Percentiles rank a stretch among this genome's conserved stretches.
Conservation (phyloP, 2,113 vertebrate species). For the Nycticebus coucang region DNA sequence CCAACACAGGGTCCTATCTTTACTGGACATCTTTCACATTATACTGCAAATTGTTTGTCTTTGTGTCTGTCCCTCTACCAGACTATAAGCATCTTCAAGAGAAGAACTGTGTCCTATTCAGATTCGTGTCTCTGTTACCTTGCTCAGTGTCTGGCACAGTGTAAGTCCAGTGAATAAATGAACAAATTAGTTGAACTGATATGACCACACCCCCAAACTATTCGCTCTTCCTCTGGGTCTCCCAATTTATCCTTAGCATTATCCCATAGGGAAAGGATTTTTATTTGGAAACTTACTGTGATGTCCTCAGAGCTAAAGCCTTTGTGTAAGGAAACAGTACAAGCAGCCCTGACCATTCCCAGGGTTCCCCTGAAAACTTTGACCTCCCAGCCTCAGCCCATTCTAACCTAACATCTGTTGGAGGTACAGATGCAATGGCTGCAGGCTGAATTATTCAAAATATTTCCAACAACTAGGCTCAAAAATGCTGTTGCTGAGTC, state of each 20-base stretch:
- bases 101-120: background rate
- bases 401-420: background rate
- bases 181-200: constrained; percentile 31
- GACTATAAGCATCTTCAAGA: background rate
- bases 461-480: background rate
- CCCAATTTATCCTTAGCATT: constrained; percentile 34
- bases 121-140: background rate
- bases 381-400: background rate
- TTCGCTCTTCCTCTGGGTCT: background rate
- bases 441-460: constrained; percentile 39
- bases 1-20: background rate
- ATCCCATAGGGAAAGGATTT: background rate
- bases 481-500: constrained; percentile 70
- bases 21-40: background rate
- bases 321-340: background rate
- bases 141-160: background rate
- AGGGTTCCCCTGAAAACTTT: background rate
- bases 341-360: background rate
- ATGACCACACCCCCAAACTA: background rate
- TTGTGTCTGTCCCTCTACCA: background rate
- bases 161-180: constrained; percentile 17
- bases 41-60: background rate
- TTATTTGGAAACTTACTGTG: background rate
- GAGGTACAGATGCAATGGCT: background rate
- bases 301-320: background rate